phyloP scores from a whole-genome alignment of 2,797 vertebrate genomes.

The Gastrophryne carolinensis region DNA sequence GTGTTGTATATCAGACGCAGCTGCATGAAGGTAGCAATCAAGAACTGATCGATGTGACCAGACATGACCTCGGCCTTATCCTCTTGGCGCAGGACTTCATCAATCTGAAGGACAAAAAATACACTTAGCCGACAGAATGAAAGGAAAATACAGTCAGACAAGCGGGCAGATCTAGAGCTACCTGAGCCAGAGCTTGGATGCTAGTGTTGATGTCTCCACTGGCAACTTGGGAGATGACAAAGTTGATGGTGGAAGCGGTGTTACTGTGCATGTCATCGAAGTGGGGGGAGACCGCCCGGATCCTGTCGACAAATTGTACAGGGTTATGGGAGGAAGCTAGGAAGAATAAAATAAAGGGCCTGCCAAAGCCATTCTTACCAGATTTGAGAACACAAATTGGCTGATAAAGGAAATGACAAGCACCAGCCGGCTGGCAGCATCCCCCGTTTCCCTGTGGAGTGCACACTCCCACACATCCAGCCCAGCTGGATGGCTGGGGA shows the following conservation, averaged over 20 bases:
- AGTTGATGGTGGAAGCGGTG: slow-evolving; percentile 96
- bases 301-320: slow-evolving; percentile 71
- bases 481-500: too few species aligned
- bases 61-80: slow-evolving; percentile 98
- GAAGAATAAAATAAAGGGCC: background rate
- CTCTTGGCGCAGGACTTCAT: slow-evolving; percentile 92
- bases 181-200: slow-evolving; percentile 95
- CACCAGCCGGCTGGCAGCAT: too few species aligned
- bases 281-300: slow-evolving; percentile 88
- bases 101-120: slow-evolving; percentile 79
- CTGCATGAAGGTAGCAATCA: slow-evolving; percentile 97
- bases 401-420: too few species aligned
- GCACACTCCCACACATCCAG: too few species aligned
- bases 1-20: slow-evolving; percentile 94
- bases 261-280: slow-evolving; percentile 97
- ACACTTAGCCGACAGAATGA: too few species aligned
- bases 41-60: slow-evolving; percentile 96
- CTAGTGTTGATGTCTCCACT: slow-evolving; percentile 96
- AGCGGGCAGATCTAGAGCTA: slow-evolving; percentile 53
- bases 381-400: too few species aligned
- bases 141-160: background rate
- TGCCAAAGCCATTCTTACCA: too few species aligned
- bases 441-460: too few species aligned
- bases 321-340: background rate
- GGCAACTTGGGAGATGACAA: slow-evolving; percentile 96